Percentiles rank a stretch among this genome's conserved stretches.
These are phyloP conservation scores for Cerastis rubricosa DNA, from an alignment of 2,888 invertebrate genomes.

Conservation along the genomic window DNA sequence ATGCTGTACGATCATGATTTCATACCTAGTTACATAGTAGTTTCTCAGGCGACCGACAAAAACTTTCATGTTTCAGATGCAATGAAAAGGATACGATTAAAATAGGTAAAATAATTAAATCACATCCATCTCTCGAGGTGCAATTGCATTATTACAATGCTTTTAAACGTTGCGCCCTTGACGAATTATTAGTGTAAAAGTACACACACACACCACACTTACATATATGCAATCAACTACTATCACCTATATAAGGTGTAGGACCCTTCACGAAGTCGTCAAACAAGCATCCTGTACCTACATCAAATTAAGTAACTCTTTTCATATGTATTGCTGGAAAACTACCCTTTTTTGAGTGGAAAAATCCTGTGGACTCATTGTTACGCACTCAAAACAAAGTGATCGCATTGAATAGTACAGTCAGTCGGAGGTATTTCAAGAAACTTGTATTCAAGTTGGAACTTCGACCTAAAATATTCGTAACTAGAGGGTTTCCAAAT, in stretches of 20 bases:
- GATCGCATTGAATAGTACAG: no score
- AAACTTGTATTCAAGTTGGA: no score
- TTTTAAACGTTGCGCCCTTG: slow-evolving; percentile 19
- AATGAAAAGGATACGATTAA: slow-evolving; percentile 7
- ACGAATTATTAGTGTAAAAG: background rate
- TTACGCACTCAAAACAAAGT: no score
- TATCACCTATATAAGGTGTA: background rate
- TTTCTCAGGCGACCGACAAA: slow-evolving; percentile 11
- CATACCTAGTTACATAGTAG: slow-evolving; percentile 29
- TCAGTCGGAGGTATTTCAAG: no score
- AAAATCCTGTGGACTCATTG: no score
- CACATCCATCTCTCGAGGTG: slow-evolving; percentile 63
- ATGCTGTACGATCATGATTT: slow-evolving; percentile 30
- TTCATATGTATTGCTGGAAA: no score
- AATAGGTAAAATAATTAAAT: slow-evolving; percentile 47
- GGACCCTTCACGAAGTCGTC: background rate
- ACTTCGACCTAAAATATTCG: no score
- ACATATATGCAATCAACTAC: background rate
- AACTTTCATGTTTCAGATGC: background rate
- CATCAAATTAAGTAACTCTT: no score
- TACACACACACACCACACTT: background rate
- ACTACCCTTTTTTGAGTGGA: no score
- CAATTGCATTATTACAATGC: slow-evolving; percentile 64
- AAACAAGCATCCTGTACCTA: background rate
- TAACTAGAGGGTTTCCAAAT: no score